Evolutionary conservation across 2,113 vertebrate species (phyloP).

Genomic region (Onychostoma macrolepis): DNA sequence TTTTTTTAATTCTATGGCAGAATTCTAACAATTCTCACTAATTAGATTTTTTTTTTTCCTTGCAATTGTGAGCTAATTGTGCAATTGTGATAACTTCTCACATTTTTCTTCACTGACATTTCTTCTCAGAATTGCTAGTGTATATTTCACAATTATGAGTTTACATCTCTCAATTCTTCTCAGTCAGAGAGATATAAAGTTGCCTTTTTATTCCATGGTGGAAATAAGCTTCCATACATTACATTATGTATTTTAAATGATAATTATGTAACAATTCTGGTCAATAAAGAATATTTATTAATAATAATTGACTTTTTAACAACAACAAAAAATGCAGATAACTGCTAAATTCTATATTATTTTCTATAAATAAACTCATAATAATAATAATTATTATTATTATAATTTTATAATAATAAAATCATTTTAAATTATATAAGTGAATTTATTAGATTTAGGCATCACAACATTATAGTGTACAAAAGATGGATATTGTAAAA

Average conservation of each 20-base stretch:
- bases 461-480: neutral
- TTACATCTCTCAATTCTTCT: neutral
- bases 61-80: too few relatives aligned
- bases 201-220: neutral
- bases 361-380: neutral
- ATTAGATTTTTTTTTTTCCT: too few relatives aligned
- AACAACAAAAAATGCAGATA: neutral
- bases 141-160: neutral
- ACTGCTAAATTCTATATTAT: neutral
- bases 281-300: neutral
- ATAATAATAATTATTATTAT: neutral
- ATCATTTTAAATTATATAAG: neutral
- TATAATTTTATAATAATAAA: neutral
- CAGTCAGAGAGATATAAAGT: neutral
- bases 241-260: too few relatives aligned
- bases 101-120: too few relatives aligned
- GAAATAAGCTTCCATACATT: neutral
- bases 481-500: neutral
- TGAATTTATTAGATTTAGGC: neutral
- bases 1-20: too few relatives aligned
- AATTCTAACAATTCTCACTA: too few relatives aligned
- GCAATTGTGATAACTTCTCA: too few relatives aligned
- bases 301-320: neutral
- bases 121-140: too few relatives aligned
- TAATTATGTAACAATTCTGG: neutral